Percentiles rank a stretch among this genome's conserved stretches.
Conservation (phyloP, 2,113 vertebrate genomes). For the Sus scrofa region T2T-Sscrofa CM000817.6:18511501-18512000, state of each 20-base stretch:
- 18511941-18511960: too few species aligned
- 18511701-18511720: neutral
- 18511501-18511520: neutral
- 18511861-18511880: neutral
- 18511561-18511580: neutral
- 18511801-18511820: constrained; percentile 4
- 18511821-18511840: constrained; percentile 41
- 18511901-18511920: constrained; percentile 4
- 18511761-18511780: neutral
- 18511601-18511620: neutral
- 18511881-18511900: constrained; percentile 31
- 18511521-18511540: neutral
- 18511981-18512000: too few species aligned
- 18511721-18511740: constrained; percentile 2
- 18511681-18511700: neutral
- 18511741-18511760: constrained; percentile 11
- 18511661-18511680: constrained; percentile 34
- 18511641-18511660: constrained; percentile 22
- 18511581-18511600: neutral
- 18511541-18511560: neutral
- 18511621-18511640: neutral
- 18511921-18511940: too few species aligned
- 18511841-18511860: neutral
- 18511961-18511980: too few species aligned
- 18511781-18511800: constrained; percentile 27